These are phyloP conservation scores for Sprattus sprattus DNA, from an alignment of 2,113 vertebrate genomes.

Conservation along the genomic window DNA sequence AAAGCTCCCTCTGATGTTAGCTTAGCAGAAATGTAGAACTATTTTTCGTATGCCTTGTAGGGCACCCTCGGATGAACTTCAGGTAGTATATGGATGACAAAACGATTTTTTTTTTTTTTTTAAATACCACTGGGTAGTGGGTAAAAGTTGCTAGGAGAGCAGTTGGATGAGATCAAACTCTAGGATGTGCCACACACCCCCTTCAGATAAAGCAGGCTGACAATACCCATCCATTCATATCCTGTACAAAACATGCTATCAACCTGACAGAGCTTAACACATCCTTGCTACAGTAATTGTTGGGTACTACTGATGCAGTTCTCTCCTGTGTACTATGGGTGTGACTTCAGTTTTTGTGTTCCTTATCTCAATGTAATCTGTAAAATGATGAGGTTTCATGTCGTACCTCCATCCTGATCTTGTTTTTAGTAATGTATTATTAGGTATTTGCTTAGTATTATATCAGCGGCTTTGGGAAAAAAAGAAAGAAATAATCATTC, in stretches of 20 bases:
- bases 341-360: conserved; percentile 3
- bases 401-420: conserved; percentile 9
- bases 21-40: neutral
- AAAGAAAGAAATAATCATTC: conserved; percentile 14
- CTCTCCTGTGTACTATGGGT: neutral
- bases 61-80: neutral
- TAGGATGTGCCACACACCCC: neutral
- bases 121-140: neutral
- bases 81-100: neutral
- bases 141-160: neutral
- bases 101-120: neutral
- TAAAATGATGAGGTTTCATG: conserved; percentile 9
- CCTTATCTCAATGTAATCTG: neutral
- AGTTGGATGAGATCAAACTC: neutral
- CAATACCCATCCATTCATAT: neutral
- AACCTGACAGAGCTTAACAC: neutral
- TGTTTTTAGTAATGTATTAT: conserved; percentile 20
- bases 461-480: neutral
- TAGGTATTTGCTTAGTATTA: conserved; percentile 28
- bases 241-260: conserved; percentile 13
- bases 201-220: neutral
- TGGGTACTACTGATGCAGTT: conserved; percentile 5
- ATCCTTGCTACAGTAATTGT: neutral
- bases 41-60: neutral
- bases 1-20: neutral